These are phyloP conservation scores for Castor canadensis DNA, from an alignment of 2,113 vertebrate species.

Conservation along the genomic window DNA sequence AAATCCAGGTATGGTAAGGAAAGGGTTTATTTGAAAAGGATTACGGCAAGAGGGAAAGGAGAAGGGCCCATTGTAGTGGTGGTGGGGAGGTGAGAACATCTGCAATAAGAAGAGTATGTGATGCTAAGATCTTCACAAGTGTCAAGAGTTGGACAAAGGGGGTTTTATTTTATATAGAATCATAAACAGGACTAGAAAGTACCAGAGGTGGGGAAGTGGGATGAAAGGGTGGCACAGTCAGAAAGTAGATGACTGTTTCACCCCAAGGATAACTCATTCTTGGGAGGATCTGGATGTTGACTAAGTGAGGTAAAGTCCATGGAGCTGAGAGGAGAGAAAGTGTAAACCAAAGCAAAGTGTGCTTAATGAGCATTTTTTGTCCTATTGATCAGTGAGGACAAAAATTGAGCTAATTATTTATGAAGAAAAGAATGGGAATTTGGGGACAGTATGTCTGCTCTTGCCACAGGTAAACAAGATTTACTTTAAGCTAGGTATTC, in stretches of 20 bases:
- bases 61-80: accelerated
- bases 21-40: background rate
- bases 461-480: background rate
- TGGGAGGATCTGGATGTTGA: background rate
- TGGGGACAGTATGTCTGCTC: background rate
- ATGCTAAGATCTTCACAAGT: background rate
- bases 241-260: background rate
- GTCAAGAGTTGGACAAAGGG: background rate
- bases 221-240: too few species aligned
- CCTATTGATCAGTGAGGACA: background rate
- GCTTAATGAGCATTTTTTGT: background rate
- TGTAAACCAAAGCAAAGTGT: background rate
- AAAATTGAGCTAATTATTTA: background rate
- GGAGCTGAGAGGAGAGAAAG: background rate
- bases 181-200: background rate
- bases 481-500: background rate
- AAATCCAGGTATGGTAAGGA: background rate
- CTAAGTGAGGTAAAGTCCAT: background rate
- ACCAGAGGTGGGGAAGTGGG: background rate
- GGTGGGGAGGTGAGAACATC: accelerated
- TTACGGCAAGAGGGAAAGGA: background rate
- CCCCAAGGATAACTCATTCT: background rate
- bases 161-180: background rate
- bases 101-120: background rate
- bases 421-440: background rate